Conservation (phyloP, 2,888 invertebrate species). For the Hermaeophaga mercurialis region DNA sequence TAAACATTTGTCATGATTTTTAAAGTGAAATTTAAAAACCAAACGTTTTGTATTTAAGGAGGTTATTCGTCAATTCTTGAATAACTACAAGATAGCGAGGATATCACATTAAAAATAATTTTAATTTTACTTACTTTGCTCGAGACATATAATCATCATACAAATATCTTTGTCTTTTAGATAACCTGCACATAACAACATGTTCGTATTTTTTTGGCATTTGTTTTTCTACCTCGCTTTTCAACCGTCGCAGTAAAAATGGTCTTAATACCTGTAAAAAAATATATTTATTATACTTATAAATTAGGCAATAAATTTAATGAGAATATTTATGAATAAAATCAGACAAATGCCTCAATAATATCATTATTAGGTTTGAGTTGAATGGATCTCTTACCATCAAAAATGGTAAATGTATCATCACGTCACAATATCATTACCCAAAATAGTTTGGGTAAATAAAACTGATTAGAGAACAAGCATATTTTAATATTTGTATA, state of each 20-base stretch:
- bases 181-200: conserved; percentile 89
- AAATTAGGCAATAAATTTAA: background rate
- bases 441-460: too few relatives aligned
- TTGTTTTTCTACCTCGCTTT: conserved; percentile 95
- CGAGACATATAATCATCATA: conserved; percentile 99
- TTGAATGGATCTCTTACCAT: conserved; percentile 48
- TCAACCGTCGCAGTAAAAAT: conserved; percentile 89
- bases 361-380: conserved; percentile 41
- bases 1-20: too few relatives aligned
- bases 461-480: too few relatives aligned
- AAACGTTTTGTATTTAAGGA: too few relatives aligned
- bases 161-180: conserved; percentile 93
- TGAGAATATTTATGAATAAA: conserved; percentile 7
- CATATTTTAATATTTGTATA: too few relatives aligned
- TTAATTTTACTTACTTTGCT: conserved; percentile 82
- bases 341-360: conserved; percentile 55
- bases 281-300: background rate
- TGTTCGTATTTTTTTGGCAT: conserved; percentile 97
- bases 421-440: too few relatives aligned
- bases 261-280: conserved; percentile 79
- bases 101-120: too few relatives aligned
- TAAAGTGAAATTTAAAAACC: too few relatives aligned
- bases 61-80: too few relatives aligned
- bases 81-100: too few relatives aligned
- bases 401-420: conserved; percentile 40